These are phyloP conservation scores for Antitype chi DNA, from an alignment of 2,888 invertebrate genomes.

Conservation along the genomic window DNA sequence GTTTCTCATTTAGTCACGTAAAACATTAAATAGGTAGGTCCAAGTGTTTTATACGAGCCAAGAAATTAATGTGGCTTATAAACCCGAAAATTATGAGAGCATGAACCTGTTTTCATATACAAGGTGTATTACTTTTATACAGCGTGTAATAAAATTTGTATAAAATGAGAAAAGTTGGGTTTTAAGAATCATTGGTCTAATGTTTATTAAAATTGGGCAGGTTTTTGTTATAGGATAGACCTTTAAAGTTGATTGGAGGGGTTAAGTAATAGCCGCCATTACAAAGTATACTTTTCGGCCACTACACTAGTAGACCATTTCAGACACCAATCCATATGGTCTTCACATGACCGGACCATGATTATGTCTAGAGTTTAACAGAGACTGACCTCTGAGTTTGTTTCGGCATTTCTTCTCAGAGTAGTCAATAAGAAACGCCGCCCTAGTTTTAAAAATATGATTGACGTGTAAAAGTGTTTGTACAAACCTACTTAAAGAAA, in stretches of 20 bases:
- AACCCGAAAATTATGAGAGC: conserved; percentile 57
- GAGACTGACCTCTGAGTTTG: too few relatives aligned
- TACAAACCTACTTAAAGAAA: too few relatives aligned
- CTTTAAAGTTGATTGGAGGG: neutral
- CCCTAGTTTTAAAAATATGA: too few relatives aligned
- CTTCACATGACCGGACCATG: too few relatives aligned
- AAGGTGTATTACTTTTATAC: conserved; percentile 43
- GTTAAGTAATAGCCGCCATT: neutral
- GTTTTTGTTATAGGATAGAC: neutral
- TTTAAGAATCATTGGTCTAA: conserved; percentile 2
- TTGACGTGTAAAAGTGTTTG: too few relatives aligned
- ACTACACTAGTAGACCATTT: too few relatives aligned
- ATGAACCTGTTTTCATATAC: conserved; percentile 54
- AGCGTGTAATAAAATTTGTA: conserved; percentile 37
- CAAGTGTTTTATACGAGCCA: conserved; percentile 49
- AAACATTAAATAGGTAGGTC: conserved; percentile 48
- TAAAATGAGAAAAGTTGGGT: conserved; percentile 17
- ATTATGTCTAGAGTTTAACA: too few relatives aligned
- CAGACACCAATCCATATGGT: too few relatives aligned
- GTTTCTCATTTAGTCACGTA: conserved; percentile 59
- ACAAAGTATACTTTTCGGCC: neutral
- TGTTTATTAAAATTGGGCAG: conserved; percentile 12
- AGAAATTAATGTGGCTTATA: conserved; percentile 56
- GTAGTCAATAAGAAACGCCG: too few relatives aligned
- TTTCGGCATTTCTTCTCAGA: too few relatives aligned